These are phyloP conservation scores for Lates calcarifer DNA, from an alignment of 2,113 vertebrate genomes.

Conservation along the genomic window DNA sequence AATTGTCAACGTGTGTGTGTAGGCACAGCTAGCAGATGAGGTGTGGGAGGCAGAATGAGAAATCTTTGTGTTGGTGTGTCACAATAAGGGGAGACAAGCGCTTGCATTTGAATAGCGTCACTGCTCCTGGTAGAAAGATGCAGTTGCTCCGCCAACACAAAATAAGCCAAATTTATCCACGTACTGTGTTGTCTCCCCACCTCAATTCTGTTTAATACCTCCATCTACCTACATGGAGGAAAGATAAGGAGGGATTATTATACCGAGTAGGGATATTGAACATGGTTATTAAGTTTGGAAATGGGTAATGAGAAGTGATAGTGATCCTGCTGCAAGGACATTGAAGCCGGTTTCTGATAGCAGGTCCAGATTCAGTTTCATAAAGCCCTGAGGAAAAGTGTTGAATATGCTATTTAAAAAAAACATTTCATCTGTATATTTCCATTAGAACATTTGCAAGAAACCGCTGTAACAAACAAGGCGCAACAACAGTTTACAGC, in stretches of 20 bases:
- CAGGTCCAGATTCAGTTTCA: constrained; percentile 41
- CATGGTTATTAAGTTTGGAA: constrained; percentile 73
- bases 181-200: constrained; percentile 42
- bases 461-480: constrained; percentile 15
- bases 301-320: constrained; percentile 70
- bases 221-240: constrained; percentile 51
- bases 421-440: constrained; percentile 20
- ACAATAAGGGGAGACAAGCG: constrained; percentile 40
- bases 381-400: constrained; percentile 30
- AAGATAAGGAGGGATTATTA: constrained; percentile 74
- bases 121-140: constrained; percentile 39
- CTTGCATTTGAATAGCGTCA: constrained; percentile 64
- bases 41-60: constrained; percentile 68
- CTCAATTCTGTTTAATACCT: constrained; percentile 64
- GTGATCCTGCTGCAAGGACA: constrained; percentile 65
- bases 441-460: neutral
- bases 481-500: constrained; percentile 2
- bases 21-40: constrained; percentile 71
- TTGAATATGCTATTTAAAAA: constrained; percentile 33
- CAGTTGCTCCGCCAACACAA: constrained; percentile 35
- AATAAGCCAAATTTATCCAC: constrained; percentile 54
- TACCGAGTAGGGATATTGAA: constrained; percentile 64
- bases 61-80: constrained; percentile 53
- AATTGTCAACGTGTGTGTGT: constrained; percentile 44
- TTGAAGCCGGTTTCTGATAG: constrained; percentile 48